Conservation (phyloP, 2,797 vertebrate genomes). For the Manis crassicaudata region DNA sequence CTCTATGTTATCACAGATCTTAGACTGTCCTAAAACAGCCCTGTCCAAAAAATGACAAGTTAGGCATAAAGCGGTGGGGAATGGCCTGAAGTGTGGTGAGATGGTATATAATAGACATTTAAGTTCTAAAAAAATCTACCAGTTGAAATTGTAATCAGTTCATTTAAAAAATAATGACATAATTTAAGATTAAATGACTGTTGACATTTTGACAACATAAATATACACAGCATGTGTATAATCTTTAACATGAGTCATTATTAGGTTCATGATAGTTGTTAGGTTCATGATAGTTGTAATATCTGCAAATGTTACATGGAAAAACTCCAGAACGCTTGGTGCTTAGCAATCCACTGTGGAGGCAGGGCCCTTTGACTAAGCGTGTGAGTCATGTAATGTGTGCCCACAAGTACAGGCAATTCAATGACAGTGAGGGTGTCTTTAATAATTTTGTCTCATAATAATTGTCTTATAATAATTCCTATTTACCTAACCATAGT, state of each 20-base stretch:
- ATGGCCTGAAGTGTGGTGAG: not conserved
- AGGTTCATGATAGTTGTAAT: not conserved
- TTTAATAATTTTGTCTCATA: not conserved
- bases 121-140: not conserved
- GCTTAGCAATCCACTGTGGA: not conserved
- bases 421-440: not conserved
- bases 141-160: not conserved
- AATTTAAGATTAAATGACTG: not conserved
- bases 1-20: not conserved
- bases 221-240: not conserved
- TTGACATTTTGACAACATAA: not conserved
- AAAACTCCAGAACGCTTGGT: not conserved
- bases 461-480: not conserved
- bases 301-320: not conserved
- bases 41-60: not conserved
- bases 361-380: not conserved
- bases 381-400: not conserved
- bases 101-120: not conserved
- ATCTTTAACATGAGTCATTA: not conserved
- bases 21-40: not conserved
- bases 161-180: not conserved
- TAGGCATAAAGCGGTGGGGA: not conserved
- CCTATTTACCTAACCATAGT: not conserved
- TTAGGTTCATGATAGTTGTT: too few relatives aligned
- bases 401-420: not conserved